These are phyloP conservation scores for Garra rufa DNA, from an alignment of 2,113 vertebrate species.

Conservation along the genomic window DNA sequence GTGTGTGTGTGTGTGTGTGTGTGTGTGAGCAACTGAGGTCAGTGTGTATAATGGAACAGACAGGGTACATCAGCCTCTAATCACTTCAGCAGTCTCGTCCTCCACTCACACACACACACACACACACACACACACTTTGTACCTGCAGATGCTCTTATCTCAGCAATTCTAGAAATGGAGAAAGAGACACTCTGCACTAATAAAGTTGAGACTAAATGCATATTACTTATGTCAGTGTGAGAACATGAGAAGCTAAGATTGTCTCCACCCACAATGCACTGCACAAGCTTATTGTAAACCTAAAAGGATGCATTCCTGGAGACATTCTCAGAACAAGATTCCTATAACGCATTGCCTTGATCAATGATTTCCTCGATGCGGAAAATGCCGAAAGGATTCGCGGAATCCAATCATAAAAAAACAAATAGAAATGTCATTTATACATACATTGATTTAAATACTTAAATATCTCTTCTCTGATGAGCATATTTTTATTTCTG, in stretches of 20 bases:
- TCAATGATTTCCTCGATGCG: too few relatives aligned
- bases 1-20: background rate
- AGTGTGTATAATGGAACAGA: slow-evolving; percentile 44
- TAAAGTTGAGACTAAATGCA: slow-evolving; percentile 35
- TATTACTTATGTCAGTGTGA: slow-evolving; percentile 32
- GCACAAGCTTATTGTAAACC: background rate
- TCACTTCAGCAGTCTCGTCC: slow-evolving; percentile 24
- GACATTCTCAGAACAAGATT: background rate
- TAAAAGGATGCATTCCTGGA: background rate
- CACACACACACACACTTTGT: background rate
- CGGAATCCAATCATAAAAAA: too few relatives aligned
- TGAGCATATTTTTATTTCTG: background rate
- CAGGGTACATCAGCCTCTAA: slow-evolving; percentile 40
- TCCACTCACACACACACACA: slow-evolving; percentile 29
- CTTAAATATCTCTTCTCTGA: background rate
- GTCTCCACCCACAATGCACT: background rate
- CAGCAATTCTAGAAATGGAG: slow-evolving; percentile 35
- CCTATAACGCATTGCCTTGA: background rate
- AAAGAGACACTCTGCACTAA: slow-evolving; percentile 16
- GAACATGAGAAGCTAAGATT: slow-evolving; percentile 10
- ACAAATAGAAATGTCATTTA: too few relatives aligned
- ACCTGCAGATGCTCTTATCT: slow-evolving; percentile 40
- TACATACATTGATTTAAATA: background rate
- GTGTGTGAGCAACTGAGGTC: slow-evolving; percentile 17
- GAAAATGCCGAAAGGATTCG: too few relatives aligned